Evolutionary conservation across 1,140 invertebrate species (phyloP).

Genomic region (Pomacea maculata): DNA sequence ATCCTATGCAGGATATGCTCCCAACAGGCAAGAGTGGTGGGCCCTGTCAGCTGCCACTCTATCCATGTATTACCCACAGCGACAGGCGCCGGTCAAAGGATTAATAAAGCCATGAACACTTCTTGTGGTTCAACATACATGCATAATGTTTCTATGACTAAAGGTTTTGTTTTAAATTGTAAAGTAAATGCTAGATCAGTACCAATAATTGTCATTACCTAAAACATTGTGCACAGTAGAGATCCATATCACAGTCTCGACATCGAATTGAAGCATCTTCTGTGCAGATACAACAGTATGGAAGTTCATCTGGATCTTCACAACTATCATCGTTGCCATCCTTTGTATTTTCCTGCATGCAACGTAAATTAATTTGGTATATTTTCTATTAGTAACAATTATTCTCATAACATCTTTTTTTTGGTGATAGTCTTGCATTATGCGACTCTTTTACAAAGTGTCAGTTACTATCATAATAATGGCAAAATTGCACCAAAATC

Average conservation of each 20-base stretch:
- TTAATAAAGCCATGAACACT: background rate
- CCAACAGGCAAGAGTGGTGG: too few relatives aligned
- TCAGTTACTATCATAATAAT: background rate
- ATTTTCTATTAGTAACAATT: background rate
- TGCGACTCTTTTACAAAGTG: background rate
- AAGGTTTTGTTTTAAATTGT: background rate
- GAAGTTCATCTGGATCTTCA: constrained; percentile 70
- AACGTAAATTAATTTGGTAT: background rate
- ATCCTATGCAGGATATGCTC: too few relatives aligned
- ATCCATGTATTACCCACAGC: too few relatives aligned
- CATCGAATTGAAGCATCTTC: constrained; percentile 77
- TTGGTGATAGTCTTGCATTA: background rate
- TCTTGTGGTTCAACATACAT: background rate
- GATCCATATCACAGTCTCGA: constrained; percentile 75
- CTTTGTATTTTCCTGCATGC: background rate
- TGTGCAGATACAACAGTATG: constrained; percentile 82
- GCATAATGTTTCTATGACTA: background rate
- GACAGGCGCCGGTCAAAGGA: too few relatives aligned
- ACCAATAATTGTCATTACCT: constrained; percentile 44
- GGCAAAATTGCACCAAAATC: too few relatives aligned
- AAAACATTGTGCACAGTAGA: constrained; percentile 78
- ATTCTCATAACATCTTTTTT: background rate
- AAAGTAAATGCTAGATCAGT: background rate
- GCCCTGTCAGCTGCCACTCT: too few relatives aligned
- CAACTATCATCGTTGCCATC: constrained; percentile 32